Base-by-base conservation (phyloP, 2,797 vertebrate species). In the Catharus ustulatus region DNA sequence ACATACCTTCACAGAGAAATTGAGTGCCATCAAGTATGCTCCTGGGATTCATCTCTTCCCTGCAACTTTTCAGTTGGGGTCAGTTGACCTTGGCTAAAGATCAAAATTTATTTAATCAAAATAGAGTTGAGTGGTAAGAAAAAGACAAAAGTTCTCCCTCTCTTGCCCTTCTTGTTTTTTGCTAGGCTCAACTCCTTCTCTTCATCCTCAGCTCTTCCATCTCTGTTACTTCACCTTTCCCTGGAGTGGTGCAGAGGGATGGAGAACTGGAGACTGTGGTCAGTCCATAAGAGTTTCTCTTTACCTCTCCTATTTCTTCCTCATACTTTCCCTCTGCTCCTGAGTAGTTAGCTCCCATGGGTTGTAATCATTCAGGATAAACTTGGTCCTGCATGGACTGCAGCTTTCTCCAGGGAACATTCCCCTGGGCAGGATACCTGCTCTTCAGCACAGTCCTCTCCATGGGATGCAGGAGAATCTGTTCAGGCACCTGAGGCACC, bases 111-210 rank as follows among this genome's bases (percentile, higher is more conserved):
- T 80, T 34, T 46, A 1, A n/a, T 43, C 80, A 27, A 84, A 81
- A 40, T 14, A 30, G 5, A 34, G 11, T n/a, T 57, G 19, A 13
- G 45, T 38, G 4, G 3, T 32, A 5, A 73, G 51, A 52, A 55
- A 79, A 66, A 1, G 14, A 43, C 3, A 34, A 38, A 49, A 69
- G 10, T 18, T 11, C 1, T 21, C 0, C 3, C 5, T 15, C 12
- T 40, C 4, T 7, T 0, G 0, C 7, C 3, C 5, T 29, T 40
- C 3, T 4, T 13, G 2, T 43, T 49, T 49, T 75, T 71, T 80
- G 30, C 9, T 30, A 22, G 24, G 5, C 7, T 59, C 5, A 51
- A 3, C 5, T 66, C n/a, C 13, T 78, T 15, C 9, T 4, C 27
- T 59, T 71, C 14, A 40, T 59, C 49, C 9, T 23, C 30, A 38